Evolutionary conservation across 2,888 invertebrate species (phyloP), one percentile per base, ranked within the genome.

Genomic region (Agonopterix subpropinquella): DNA sequence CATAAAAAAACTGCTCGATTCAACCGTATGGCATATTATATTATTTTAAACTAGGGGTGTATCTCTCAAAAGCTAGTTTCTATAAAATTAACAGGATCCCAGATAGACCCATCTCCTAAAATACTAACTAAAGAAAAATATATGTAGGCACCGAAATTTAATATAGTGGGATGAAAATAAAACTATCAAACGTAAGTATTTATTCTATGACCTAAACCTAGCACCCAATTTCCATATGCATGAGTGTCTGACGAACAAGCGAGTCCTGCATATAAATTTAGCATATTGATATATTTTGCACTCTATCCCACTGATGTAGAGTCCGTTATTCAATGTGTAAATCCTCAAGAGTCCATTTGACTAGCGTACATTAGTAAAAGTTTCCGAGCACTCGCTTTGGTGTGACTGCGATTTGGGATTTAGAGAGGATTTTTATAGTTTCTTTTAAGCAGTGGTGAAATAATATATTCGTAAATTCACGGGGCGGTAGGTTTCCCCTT

Each of bases 321-420:
- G 77, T 62, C 59, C 64, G 62, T 72, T 79, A 78, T 87, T 65
- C 69, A 60, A 65, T 65, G 71, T 58, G 57, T 55, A 53, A 61
- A 69, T 61, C 64, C 82, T 77, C 83, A 67, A 77, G 83, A 81
- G 84, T 82, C 85, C 85, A 86, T 87, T 86, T 87, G 86, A 85
- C 86, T 87, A 83, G 81, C 73, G 75, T 79, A 78, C 81, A 87
- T 87, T 86, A 86, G 85, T 86, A 85, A 86, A 85, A 85, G 81
- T 82, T 85, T 78, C 74, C 77, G 70, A 66, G 77, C 73, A 75
- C 67, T 61, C 60, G 54, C 52, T 59, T 61, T 77, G 69, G 67
- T 70, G 77, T 72, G 62, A 59, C 79, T 65, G 75, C 72, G 62
- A 56, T 56, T 53, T 54, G 54, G 54, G 52, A 53, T 49, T 53